Percentiles rank a stretch among this genome's conserved stretches.
Evolutionary conservation across 2,113 vertebrate species (phyloP).

Genomic region (Stigmatopora nigra): DNA sequence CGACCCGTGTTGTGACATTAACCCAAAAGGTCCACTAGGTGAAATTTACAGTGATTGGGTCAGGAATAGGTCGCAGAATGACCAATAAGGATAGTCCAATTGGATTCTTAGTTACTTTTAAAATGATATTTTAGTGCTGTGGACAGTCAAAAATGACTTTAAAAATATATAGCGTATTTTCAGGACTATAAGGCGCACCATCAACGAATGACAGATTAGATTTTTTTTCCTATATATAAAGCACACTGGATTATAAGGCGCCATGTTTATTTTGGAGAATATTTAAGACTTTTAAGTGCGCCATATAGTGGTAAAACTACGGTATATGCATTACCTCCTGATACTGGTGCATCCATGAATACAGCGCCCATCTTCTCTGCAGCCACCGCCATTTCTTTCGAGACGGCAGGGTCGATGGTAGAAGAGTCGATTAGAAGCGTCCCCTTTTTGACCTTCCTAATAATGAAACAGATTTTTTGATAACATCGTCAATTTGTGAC

Average conservation of each 20-base stretch:
- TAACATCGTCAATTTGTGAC: neutral
- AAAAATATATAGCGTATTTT: no score
- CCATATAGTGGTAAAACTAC: no score
- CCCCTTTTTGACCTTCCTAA: conserved; percentile 95
- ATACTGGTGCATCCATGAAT: conserved; percentile 98
- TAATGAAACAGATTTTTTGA: conserved; percentile 9
- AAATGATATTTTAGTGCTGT: no score
- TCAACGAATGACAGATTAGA: no score
- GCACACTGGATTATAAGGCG: no score
- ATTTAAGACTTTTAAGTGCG: no score
- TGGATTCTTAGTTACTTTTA: conserved; percentile 21
- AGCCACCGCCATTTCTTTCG: conserved; percentile 86
- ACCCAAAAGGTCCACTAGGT: conserved; percentile 50
- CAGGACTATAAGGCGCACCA: no score
- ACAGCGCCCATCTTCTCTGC: conserved; percentile 95
- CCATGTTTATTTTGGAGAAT: no score
- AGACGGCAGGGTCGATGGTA: conserved; percentile 91
- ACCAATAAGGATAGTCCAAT: neutral
- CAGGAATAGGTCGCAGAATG: conserved; percentile 35
- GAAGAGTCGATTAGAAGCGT: conserved; percentile 96
- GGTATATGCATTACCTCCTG: conserved; percentile 88
- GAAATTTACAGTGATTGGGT: conserved; percentile 57
- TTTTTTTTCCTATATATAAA: no score
- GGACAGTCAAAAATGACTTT: neutral
- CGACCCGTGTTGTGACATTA: conserved; percentile 53